Conservation (phyloP, 2,888 invertebrate species). For the Gonocerus acuteangulatus region DNA sequence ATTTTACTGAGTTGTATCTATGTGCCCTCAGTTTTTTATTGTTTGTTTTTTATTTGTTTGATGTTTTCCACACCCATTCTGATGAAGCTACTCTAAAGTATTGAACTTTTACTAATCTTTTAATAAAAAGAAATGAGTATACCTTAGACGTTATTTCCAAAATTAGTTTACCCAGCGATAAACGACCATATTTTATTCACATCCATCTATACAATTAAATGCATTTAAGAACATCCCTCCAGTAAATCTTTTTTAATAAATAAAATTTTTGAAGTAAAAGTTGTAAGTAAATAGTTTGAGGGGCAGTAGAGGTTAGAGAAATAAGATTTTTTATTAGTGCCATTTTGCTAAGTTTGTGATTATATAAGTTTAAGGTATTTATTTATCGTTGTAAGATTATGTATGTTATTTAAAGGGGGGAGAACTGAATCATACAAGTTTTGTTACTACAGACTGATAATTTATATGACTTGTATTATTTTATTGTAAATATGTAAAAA, state of each 20-base stretch:
- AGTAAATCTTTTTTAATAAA: not conserved
- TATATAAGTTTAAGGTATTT: constrained; percentile 15
- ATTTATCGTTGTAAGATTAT: constrained; percentile 8
- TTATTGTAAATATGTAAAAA: constrained; percentile 24
- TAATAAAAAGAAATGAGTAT: too few relatives aligned
- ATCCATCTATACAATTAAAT: too few relatives aligned
- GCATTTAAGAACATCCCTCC: too few relatives aligned
- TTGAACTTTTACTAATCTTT: too few relatives aligned
- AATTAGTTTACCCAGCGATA: too few relatives aligned
- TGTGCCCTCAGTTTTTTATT: too few relatives aligned
- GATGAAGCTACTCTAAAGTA: too few relatives aligned
- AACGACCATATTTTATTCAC: too few relatives aligned
- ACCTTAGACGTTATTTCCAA: too few relatives aligned
- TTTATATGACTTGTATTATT: constrained; percentile 29
- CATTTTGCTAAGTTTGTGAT: constrained; percentile 24
- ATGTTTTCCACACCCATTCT: too few relatives aligned
- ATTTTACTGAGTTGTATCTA: too few relatives aligned
- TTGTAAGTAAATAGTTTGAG: not conserved
- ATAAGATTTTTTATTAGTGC: constrained; percentile 8
- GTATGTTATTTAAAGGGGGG: not conserved
- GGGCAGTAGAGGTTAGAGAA: not conserved
- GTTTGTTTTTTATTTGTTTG: too few relatives aligned
- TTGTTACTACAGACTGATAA: constrained; percentile 27
- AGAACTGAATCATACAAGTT: constrained; percentile 17
- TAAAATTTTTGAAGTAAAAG: not conserved